These are phyloP conservation scores for Crotalus helleri DNA, from an alignment of 2,113 vertebrate genomes.

Conservation along the genomic window DNA sequence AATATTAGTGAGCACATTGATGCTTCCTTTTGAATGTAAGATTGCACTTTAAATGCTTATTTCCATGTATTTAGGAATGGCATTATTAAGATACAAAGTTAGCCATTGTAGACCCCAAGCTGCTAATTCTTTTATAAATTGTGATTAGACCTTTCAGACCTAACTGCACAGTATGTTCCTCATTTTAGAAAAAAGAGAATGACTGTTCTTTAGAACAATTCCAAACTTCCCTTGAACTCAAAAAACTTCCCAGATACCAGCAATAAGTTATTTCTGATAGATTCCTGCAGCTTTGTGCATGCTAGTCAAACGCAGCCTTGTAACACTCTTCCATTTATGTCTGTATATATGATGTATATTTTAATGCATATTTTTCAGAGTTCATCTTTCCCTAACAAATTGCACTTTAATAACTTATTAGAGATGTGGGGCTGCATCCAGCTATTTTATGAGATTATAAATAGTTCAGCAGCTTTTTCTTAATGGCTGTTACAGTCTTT, in stretches of 20 bases:
- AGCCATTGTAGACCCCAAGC: slow-evolving; percentile 10
- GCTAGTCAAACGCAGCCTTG: not conserved
- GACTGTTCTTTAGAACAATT: not conserved
- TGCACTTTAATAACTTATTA: slow-evolving; percentile 63
- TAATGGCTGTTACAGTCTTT: slow-evolving; percentile 41
- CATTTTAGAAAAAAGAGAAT: not conserved
- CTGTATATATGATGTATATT: slow-evolving; percentile 4
- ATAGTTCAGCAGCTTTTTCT: slow-evolving; percentile 29
- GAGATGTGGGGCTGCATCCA: not conserved
- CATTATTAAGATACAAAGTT: slow-evolving; percentile 49
- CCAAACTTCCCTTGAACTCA: not conserved
- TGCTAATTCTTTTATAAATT: slow-evolving; percentile 30
- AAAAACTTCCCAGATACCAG: not conserved
- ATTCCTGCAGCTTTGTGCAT: slow-evolving; percentile 35
- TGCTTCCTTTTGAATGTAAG: not conserved
- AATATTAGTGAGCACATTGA: not conserved
- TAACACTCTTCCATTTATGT: slow-evolving; percentile 21
- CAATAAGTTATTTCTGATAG: slow-evolving; percentile 15
- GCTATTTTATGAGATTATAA: slow-evolving; percentile 14
- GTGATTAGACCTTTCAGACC: slow-evolving; percentile 37
- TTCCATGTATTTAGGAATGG: slow-evolving; percentile 43
- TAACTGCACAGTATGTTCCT: not conserved
- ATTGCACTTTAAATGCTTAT: slow-evolving; percentile 38
- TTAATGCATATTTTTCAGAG: slow-evolving; percentile 33
- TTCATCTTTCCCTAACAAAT: slow-evolving; percentile 40